Evolutionary conservation across 2,797 vertebrate species (phyloP).

Genomic region (Sitta carolinensis): DNA sequence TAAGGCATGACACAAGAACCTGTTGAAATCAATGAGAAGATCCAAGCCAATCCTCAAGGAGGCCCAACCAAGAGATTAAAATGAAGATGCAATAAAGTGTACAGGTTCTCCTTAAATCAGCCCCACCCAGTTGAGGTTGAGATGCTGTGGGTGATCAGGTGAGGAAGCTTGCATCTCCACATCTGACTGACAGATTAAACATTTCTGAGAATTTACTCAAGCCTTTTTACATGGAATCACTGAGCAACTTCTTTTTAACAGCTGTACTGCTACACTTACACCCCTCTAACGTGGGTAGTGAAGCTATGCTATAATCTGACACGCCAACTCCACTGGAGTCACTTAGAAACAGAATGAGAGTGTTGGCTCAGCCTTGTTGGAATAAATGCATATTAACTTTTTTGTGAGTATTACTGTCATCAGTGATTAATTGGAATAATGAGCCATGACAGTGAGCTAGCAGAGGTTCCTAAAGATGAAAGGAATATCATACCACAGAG

Average conservation of each 20-base stretch:
- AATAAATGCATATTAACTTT: neutral
- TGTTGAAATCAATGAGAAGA: neutral
- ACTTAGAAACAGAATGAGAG: neutral
- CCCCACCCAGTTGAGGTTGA: neutral
- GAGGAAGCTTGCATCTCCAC: neutral
- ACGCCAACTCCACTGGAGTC: neutral
- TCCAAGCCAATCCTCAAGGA: neutral
- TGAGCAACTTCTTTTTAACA: neutral
- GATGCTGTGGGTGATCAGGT: neutral
- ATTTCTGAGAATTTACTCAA: conserved; percentile 23
- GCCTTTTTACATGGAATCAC: neutral
- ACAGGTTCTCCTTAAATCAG: neutral
- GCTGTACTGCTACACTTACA: neutral
- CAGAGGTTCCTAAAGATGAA: neutral
- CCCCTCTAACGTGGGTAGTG: neutral
- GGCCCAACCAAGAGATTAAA: neutral
- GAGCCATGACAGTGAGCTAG: neutral
- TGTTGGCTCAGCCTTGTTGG: neutral
- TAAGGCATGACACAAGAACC: neutral
- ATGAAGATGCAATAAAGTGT: neutral
- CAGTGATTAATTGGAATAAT: conserved; percentile 19
- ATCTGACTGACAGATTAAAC: neutral
- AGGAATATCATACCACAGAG: neutral
- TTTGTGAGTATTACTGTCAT: neutral
- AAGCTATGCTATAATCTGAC: conserved; percentile 7